Evolutionary conservation across 2,113 vertebrate species (phyloP).

Genomic region (Boleophthalmus pectinirostris): DNA sequence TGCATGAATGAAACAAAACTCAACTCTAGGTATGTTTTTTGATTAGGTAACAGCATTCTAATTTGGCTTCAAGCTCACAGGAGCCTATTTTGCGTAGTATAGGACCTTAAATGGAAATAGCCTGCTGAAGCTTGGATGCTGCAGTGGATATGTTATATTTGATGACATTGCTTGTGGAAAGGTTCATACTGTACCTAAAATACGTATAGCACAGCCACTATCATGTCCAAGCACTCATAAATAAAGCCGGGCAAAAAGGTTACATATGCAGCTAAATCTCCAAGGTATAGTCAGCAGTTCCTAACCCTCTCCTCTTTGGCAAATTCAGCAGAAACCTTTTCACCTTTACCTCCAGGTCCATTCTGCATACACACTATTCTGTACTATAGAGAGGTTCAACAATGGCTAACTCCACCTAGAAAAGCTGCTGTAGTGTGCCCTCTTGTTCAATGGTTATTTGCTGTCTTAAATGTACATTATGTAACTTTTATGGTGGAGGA

Average conservation of each 20-base stretch:
- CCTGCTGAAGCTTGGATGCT: neutral
- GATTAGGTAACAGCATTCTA: no score
- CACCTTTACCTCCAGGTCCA: constrained; percentile 3
- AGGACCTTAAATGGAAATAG: neutral
- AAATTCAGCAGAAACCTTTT: constrained; percentile 13
- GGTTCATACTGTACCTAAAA: neutral
- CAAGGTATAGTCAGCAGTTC: neutral
- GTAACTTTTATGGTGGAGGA: no score
- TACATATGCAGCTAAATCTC: neutral
- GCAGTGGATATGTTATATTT: neutral
- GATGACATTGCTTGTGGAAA: constrained; percentile 1
- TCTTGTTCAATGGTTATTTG: neutral
- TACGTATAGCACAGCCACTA: constrained; percentile 4
- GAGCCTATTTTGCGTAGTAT: neutral
- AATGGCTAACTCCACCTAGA: neutral
- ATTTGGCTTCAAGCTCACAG: neutral
- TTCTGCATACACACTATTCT: neutral
- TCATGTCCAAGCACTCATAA: constrained; percentile 3
- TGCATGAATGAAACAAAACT: no score
- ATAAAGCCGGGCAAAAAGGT: constrained; percentile 8
- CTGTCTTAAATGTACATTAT: neutral
- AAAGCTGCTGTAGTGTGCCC: neutral
- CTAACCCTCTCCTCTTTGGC: neutral
- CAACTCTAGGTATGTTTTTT: no score
- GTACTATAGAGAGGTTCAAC: neutral